Base-by-base conservation (phyloP, 2,113 vertebrate genomes). In the Anoplopoma fimbria region DNA sequence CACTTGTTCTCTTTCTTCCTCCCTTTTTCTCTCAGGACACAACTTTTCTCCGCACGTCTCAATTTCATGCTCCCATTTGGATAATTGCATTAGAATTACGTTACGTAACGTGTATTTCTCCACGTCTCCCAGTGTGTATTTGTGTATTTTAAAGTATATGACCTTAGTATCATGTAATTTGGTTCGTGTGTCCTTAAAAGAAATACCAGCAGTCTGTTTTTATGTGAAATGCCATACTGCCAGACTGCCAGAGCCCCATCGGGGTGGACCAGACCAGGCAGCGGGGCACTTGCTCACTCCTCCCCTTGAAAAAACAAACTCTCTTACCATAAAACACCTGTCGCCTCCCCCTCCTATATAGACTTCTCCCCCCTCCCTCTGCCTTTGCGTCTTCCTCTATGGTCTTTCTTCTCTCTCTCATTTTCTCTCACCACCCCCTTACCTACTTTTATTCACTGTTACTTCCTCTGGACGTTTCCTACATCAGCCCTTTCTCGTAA, bases 241-340 rank as follows among this genome's bases (percentile, higher is more conserved):
- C 78, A 82, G 68, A 75, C 79, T 79, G 65, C 72, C 69, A 84
- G 70, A 77, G 80, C 38, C 73, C 62, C 78, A 47, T 57, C n/a
- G 57, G 79, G 71, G 67, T 57, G 45, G 85, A 83, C 60, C 83
- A 76, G 62, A 79, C 25, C 73, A 82, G 67, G 77, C 81, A 84
- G 79, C 70, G 13, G 78, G 81, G 83, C 64, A 84, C 86, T 88
- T 57, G 55, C 79, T 79, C 86, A 80, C 89, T 87, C 91, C 87
- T 88, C 87, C 91, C 82, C 65, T 86, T 91, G 75, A 88, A 88
- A 89, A 91, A 93, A 93, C 87, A 93, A 92, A 90, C 88, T 83
- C n/a, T 77, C 36, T 83, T 86, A 87, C 88, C 73, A 76, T 61
- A 63, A 89, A 84, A 83, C 91, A 91, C 92, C 88, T 91, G 90